Conservation (phyloP, 2,113 vertebrate genomes). For the Indicator indicator region DNA sequence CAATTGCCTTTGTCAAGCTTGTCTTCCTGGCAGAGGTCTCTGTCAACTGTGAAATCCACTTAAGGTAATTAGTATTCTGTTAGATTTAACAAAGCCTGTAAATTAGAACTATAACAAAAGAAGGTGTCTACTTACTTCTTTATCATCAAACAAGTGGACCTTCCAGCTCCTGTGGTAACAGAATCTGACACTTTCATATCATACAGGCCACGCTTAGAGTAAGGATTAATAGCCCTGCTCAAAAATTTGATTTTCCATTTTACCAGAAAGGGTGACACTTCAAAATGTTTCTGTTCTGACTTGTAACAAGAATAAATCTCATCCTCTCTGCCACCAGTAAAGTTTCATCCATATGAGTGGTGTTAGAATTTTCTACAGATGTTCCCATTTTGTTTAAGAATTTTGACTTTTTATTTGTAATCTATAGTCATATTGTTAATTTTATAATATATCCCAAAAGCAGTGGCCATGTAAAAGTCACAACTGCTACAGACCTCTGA, state of each 20-base stretch:
- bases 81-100: constrained; percentile 56
- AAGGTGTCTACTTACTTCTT: background rate
- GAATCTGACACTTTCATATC: background rate
- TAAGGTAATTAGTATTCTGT: constrained; percentile 73
- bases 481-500: background rate
- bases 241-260: background rate
- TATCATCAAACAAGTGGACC: constrained; percentile 11
- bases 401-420: background rate
- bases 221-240: background rate
- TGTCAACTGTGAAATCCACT: constrained; percentile 70
- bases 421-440: background rate
- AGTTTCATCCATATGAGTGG: background rate
- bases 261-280: background rate
- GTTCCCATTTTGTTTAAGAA: background rate
- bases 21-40: constrained; percentile 72
- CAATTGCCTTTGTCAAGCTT: constrained; percentile 65
- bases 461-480: background rate
- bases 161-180: background rate
- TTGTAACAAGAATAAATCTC: background rate
- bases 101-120: constrained; percentile 63
- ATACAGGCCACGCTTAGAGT: background rate
- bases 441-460: background rate
- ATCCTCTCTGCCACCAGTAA: background rate
- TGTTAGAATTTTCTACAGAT: background rate
- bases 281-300: background rate